These are phyloP conservation scores for Pachypanchax playfairii DNA, from an alignment of 2,113 vertebrate species.

Conservation along the genomic window DNA sequence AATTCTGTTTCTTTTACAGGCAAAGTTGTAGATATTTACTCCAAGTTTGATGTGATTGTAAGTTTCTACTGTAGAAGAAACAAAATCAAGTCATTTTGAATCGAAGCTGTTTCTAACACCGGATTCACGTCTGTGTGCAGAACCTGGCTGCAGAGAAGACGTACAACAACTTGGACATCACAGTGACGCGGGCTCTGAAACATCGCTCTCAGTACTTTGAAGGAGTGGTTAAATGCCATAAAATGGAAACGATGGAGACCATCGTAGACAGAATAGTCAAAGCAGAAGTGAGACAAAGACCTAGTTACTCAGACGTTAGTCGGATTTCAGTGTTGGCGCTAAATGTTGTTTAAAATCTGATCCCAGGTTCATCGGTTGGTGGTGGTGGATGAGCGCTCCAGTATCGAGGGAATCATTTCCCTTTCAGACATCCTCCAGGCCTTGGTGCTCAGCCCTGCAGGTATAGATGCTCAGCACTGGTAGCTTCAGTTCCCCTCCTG, in stretches of 20 bases:
- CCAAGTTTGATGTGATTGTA: conserved; percentile 99
- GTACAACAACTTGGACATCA: conserved; percentile 98
- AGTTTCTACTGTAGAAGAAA: conserved; percentile 73
- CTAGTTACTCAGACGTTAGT: not conserved
- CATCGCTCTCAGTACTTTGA: conserved; percentile 99
- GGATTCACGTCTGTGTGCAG: conserved; percentile 69
- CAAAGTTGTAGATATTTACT: conserved; percentile 99
- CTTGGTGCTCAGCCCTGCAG: conserved; percentile 95
- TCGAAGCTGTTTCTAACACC: not conserved
- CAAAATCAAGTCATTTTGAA: not conserved
- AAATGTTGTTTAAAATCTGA: too few relatives aligned
- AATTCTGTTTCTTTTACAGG: conserved; percentile 77
- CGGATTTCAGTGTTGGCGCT: too few relatives aligned
- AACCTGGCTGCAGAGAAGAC: conserved; percentile 99
- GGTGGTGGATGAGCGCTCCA: conserved; percentile 91
- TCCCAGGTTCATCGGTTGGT: conserved; percentile 94
- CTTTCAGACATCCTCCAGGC: conserved; percentile 98
- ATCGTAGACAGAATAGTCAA: conserved; percentile 98
- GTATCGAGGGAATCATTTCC: conserved; percentile 95
- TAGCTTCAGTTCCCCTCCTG: conserved; percentile 57
- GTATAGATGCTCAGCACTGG: conserved; percentile 81
- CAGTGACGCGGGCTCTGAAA: conserved; percentile 94
- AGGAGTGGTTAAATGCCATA: conserved; percentile 95
- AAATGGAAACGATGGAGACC: conserved; percentile 94
- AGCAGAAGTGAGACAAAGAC: conserved; percentile 86